Evolutionary conservation across 1,140 invertebrate genomes (phyloP), one percentile per base, ranked within the genome.

Genomic region (Halictus rubicundus): DNA sequence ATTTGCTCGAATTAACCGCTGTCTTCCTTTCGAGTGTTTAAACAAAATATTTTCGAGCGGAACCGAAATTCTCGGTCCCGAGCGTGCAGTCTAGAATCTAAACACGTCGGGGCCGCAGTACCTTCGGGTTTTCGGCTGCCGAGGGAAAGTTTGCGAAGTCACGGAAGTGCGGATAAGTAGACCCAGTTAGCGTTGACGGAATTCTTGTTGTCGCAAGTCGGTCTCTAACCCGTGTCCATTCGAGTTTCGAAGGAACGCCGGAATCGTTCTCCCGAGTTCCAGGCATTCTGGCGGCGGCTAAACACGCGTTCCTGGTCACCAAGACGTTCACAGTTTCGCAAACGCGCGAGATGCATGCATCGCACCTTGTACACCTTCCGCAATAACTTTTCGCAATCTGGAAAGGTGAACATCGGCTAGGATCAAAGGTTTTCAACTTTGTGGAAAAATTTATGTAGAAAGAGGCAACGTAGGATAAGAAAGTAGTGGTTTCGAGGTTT

Each of bases 171-270:
- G 9, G 25, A 32, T 68, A 68, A 76, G 25, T 32, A 12, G 25
- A 7, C 16, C 32, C 27, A 7, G 25, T 68, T 66, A 68, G 27
- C 52, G 64, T 52, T n/a, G 8, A 10, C 19, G 25, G 57, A 59
- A 68, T 76, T 76, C 64, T 68, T 68, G 32, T 7, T 16, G 21
- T 46, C 37, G 25, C n/a, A 5, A 10, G 10, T 32, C 16, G 21
- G 10, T 42, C 27, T 16, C 27, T 21, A n/a, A 6, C 23, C 52
- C 37, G 23, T 57, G 73, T 76, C 73, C 64, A 46, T 69, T 76
- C 64, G 64, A 69, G 74, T 76, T 76, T 76, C 61, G 49, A 42
- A 32, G 37, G 46, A 32, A 68, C 32, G 32, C 4, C 19, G 19
- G 27, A 54, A 68, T 68, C 73, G 73, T 68, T 42, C 39, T n/a